Evolutionary conservation across 2,888 invertebrate species (phyloP).

Genomic region (Papilio demoleus): DNA sequence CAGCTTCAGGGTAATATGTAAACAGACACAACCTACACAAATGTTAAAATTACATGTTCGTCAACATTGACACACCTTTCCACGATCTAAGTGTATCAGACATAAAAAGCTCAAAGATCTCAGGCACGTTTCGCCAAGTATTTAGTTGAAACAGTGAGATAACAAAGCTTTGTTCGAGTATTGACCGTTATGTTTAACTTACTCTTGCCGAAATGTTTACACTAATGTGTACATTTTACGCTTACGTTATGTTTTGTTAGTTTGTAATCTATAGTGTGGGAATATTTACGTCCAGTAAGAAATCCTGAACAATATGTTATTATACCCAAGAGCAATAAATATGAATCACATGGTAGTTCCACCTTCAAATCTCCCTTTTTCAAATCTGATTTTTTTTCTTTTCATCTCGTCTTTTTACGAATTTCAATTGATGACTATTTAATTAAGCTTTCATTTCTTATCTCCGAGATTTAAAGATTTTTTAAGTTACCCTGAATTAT

Average conservation of each 20-base stretch:
- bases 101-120: conserved; percentile 57
- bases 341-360: no score
- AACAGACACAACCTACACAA: conserved; percentile 45
- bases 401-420: no score
- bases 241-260: conserved; percentile 11
- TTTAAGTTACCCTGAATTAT: no score
- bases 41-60: conserved; percentile 42
- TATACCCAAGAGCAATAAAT: no score
- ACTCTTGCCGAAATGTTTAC: conserved; percentile 51
- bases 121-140: conserved; percentile 69
- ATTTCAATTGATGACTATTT: no score
- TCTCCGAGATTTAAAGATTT: no score
- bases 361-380: no score
- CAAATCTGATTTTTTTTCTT: no score
- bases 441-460: no score
- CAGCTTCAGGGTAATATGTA: conserved; percentile 23
- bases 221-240: conserved; percentile 41
- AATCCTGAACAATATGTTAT: no score
- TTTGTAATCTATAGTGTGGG: conserved; percentile 5
- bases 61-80: conserved; percentile 60
- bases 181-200: conserved; percentile 61
- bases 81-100: conserved; percentile 51
- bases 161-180: conserved; percentile 64
- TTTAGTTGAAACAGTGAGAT: conserved; percentile 66
- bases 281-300: no score